Evolutionary conservation across 1,140 invertebrate genomes (phyloP), one percentile per base, ranked within the genome.

Genomic region (Lordiphosa clarofinis): DNA sequence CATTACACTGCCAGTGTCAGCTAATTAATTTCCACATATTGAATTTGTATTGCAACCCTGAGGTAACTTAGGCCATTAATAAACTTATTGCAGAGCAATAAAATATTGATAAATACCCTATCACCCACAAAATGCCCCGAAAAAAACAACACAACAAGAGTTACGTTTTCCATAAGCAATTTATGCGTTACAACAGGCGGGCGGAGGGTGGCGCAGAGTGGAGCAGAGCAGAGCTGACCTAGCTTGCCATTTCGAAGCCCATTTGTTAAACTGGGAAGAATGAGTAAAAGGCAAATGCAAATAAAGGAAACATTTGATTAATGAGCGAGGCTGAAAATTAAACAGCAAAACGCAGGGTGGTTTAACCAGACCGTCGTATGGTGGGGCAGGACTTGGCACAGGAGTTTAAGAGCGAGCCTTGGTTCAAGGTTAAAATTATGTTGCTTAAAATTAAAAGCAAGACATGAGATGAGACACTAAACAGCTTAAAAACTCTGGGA

Each of bases 261-360:
- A 75, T 75, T 75, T 76, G 61, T 75, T 70, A 75, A 60, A 7
- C 31, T 39, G 56, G 52, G 39, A 15, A 49, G 38, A 38, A 58
- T 46, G 66, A 35, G 49, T 33, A 54, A 57, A 21, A 31, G 36
- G 35, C 44, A 60, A 64, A 70, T 67, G 62, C 52, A 68, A 76
- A 76, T 56, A 69, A 58, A 66, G 49, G 57, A 73, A 62, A 62
- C 56, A 46, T 73, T 69, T 73, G 64, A 79, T 79, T 78, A 78
- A 73, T 78, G 73, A 72, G 35, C 39, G 31, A 37, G 9, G 36
- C 43, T 54, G 56, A 62, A 78, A 73, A 79, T 73, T 62, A 68
- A 72, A 76, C 50, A 76, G 49, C 33, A 46, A 43, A 38, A 35
- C 40, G 39, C 49, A 44, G 50, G 40, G 31, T 31, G 28, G 28